Evolutionary conservation across 2,797 vertebrate species (phyloP).

Genomic region (Podargus strigoides): DNA sequence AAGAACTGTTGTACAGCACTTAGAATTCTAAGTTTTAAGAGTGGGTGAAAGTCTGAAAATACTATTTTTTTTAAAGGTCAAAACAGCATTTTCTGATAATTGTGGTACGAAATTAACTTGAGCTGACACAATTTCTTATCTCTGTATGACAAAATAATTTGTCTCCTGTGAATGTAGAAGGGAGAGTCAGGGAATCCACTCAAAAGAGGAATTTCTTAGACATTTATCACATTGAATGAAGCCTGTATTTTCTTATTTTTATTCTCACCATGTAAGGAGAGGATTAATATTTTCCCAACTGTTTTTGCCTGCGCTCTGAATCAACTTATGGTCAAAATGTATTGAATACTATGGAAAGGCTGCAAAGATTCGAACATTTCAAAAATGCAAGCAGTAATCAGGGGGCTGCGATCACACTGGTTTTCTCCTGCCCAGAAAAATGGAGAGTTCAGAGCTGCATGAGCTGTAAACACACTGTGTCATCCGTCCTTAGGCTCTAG

Average conservation of each 20-base stretch:
- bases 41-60: background rate
- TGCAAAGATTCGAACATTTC: background rate
- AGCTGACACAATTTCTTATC: background rate
- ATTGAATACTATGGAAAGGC: background rate
- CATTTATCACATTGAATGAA: background rate
- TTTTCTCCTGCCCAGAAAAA: background rate
- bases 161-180: background rate
- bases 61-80: background rate
- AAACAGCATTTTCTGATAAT: background rate
- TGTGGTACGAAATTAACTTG: background rate
- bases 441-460: background rate
- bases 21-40: background rate
- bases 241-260: background rate
- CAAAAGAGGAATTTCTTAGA: background rate
- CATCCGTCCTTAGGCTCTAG: conserved; percentile 38
- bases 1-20: background rate
- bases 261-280: background rate
- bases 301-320: background rate
- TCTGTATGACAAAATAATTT: background rate
- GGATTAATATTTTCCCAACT: background rate
- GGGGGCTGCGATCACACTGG: background rate
- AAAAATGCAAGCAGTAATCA: background rate
- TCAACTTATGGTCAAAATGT: background rate
- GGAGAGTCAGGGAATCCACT: background rate
- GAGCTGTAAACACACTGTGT: conserved; percentile 51